Conservation (phyloP, 2,113 vertebrate species). For the Corydoras maculifer region DNA sequence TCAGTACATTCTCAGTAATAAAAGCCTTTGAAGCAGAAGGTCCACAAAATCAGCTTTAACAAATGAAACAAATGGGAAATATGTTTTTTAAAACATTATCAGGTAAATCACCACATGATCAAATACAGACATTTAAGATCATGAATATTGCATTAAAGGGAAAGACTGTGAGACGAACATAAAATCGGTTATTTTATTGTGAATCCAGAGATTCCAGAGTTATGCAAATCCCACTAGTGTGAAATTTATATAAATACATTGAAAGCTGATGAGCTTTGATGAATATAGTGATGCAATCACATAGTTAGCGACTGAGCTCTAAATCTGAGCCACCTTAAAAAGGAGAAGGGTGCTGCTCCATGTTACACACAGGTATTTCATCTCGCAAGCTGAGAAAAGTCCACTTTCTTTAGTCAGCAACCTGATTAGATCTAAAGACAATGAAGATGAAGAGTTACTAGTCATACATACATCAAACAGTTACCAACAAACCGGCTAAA, state of each 20-base stretch:
- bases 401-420: conserved; percentile 23
- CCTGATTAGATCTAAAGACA: conserved; percentile 33
- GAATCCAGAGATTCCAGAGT: conserved; percentile 65
- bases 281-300: conserved; percentile 40
- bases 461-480: too few species aligned
- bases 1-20: too few species aligned
- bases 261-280: conserved; percentile 51
- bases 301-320: conserved; percentile 26
- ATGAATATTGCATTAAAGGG: conserved; percentile 16
- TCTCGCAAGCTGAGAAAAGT: neutral
- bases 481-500: neutral
- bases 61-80: too few species aligned
- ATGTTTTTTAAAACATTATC: too few species aligned
- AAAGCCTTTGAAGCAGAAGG: too few species aligned
- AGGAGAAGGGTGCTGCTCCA: conserved; percentile 6
- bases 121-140: conserved; percentile 9
- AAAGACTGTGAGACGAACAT: conserved; percentile 45
- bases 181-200: conserved; percentile 58
- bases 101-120: too few species aligned
- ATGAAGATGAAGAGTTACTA: neutral
- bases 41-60: too few species aligned
- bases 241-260: conserved; percentile 71
- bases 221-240: conserved; percentile 58
- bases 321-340: conserved; percentile 23
- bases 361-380: neutral